These are phyloP conservation scores for Melospiza melodia DNA, from an alignment of 2,113 vertebrate genomes.

Conservation along the genomic window DNA sequence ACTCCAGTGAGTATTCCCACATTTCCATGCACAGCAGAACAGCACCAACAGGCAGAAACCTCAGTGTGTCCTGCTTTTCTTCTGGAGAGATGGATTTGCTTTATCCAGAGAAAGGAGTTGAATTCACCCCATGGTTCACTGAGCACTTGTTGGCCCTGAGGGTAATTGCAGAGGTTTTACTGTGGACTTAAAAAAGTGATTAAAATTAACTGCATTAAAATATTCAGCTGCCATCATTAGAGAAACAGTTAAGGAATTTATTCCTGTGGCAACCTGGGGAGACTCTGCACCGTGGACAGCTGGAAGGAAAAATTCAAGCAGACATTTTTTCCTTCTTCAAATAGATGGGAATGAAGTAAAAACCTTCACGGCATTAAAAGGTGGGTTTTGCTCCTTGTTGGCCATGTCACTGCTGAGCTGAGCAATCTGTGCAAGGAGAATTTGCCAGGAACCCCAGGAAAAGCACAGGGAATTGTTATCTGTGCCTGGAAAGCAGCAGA, in stretches of 20 bases:
- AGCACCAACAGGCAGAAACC: not conserved
- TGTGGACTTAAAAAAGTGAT: not conserved
- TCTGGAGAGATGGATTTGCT: not conserved
- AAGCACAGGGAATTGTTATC: not conserved
- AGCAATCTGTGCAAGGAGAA: not conserved
- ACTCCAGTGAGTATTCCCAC: not conserved
- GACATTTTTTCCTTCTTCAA: not conserved
- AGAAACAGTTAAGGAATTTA: not conserved
- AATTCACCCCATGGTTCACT: not conserved
- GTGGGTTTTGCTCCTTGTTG: not conserved
- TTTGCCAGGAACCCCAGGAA: not conserved
- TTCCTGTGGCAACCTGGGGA: not conserved
- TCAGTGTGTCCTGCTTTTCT: not conserved
- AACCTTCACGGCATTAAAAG: not conserved
- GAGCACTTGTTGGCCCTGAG: not conserved
- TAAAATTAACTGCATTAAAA: not conserved
- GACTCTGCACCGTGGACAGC: not conserved
- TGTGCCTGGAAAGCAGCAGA: not conserved
- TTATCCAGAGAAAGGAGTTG: not conserved
- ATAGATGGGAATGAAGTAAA: not conserved
- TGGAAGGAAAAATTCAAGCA: not conserved
- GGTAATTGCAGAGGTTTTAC: not conserved
- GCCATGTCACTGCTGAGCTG: accelerated
- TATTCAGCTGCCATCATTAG: not conserved
- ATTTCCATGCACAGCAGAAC: not conserved